Evolutionary conservation across 2,113 vertebrate genomes (phyloP), one percentile per base, ranked within the genome.

Genomic region (Phocoena phocoena): DNA sequence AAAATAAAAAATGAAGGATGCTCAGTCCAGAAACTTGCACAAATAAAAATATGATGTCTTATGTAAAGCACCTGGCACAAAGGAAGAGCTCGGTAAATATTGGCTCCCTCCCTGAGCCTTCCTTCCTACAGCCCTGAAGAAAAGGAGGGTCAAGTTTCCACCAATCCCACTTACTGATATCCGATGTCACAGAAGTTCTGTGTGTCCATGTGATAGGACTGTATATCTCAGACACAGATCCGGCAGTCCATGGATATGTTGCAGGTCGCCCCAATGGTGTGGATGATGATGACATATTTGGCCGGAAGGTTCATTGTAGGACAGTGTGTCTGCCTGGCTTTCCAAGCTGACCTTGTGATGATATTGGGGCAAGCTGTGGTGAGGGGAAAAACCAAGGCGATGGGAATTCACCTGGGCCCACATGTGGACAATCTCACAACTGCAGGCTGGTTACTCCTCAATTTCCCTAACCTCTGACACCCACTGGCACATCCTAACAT

Each of bases 251-350:
- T 14, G 20, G 97, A 76, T 4, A 93, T 20, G 9, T 47, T 88
- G 70, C 98, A 97, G n/a, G 83, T 73, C 14, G 12, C 1, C 6
- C 50, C 92, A 6, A 92, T 94, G 0, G 98, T 97, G 96, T 98
- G 98, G 26, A 98, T 97, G 87, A 98, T 97, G 65, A 98, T 74
- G n/a, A 96, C 96, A 0, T 97, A 98, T 65, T 90, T 97, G 92
- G 95, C 98, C n/a, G 97, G 98, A 12, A 95, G 89, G 8, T 10
- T 60, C 98, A 98, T 97, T 25, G 70, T 55, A 67, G 96, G 15
- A 70, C 98, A 98, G 17, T 97, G 38, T 15, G 98, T 96, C 79
- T 97, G 92, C 93, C 96, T 97, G 90, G 98, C 97, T 92, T 93
- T 87, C 97, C 98, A 98, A 5, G 82, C 28, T 44, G 97, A 93